Base-by-base conservation (phyloP, 2,113 vertebrate genomes). In the Chamaetylas fuelleborni region DNA sequence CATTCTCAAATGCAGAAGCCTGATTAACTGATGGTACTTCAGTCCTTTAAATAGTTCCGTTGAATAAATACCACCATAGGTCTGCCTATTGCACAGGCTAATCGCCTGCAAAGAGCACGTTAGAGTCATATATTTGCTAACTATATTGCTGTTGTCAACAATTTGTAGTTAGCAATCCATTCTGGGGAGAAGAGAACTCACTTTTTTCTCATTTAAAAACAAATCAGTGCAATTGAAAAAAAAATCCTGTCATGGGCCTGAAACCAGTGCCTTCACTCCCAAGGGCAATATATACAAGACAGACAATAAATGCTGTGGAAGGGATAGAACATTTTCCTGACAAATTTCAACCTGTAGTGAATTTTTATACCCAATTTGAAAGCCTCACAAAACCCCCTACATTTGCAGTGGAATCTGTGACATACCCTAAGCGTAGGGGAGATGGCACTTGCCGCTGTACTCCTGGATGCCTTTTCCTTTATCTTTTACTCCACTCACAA, bases 201-300 rank as follows among this genome's bases (percentile, higher is more conserved):
- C 86, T 95, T 92, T 85, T 83, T 95, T 84, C 89, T 92, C 81
- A 38, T 93, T 93, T 85, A 91, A 91, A 94, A 97, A 94, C 84
- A 95, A 92, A 96, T 91, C 87, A 85, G 84, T 79, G 34, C 91
- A 92, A 91, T 69, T 90, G 74, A 40, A 86, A 84, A 90, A 86
- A 66, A 86, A 69, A 83, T 61, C 38, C 34, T 48, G 78, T 72
- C 91, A 81, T 9, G 22, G 69, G 43, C 45, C 61, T 61, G 61
- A 95, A 81, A 91, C 18, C 42, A 58, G 62, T 61, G 74, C 83
- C 73, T 90, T 84, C 74, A 45, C n/a, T 92, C 87, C 89, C 81
- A 85, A 82, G 84, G 84, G 84, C 53, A 79, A 77, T 33, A 79
- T 79, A 76, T 34, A 82, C 34, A 86, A 85, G 70, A 89, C 36